phyloP scores from a whole-genome alignment of 2,888 invertebrate species.

The Suillia variegata region DNA sequence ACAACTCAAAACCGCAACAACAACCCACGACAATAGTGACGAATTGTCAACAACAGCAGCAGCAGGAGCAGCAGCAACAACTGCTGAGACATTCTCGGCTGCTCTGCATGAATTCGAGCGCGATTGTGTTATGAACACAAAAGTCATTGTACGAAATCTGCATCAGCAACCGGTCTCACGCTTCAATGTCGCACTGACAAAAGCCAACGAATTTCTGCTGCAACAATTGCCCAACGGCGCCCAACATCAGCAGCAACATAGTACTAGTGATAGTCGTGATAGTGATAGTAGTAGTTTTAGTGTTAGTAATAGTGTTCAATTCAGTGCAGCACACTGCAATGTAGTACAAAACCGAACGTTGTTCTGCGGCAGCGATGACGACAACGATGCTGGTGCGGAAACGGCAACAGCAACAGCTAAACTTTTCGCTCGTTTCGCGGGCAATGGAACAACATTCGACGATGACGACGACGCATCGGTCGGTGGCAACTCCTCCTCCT shows the following conservation, averaged over 20 bases:
- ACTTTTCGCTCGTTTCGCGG: not conserved
- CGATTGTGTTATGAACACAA: constrained; percentile 45
- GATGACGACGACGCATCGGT: constrained; percentile 6
- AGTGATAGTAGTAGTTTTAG: constrained; percentile 30
- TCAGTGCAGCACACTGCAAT: constrained; percentile 23
- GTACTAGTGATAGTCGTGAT: constrained; percentile 12
- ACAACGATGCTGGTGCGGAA: not conserved
- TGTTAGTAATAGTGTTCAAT: constrained; percentile 41
- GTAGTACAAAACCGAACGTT: constrained; percentile 32
- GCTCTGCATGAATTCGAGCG: too few species aligned
- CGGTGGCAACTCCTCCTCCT: not conserved
- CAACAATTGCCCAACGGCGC: constrained; percentile 27
- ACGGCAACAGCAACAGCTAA: constrained; percentile 2
- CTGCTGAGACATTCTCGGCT: too few species aligned
- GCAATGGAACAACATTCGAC: constrained; percentile 10
- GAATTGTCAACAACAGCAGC: too few species aligned
- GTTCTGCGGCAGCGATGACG: constrained; percentile 26
- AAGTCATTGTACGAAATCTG: constrained; percentile 44
- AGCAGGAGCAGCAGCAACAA: constrained; percentile 13
- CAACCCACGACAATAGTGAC: not conserved
- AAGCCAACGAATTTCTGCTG: constrained; percentile 32
- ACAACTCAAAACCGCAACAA: too few species aligned
- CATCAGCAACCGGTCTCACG: constrained; percentile 50
- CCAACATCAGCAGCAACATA: constrained; percentile 16
- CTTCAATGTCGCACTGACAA: constrained; percentile 53